A percentile compares a stretch with the other conserved stretches of the same genome.
Conservation (phyloP, 2,113 vertebrate genomes). For the Uropsilus gracilis region DNA sequence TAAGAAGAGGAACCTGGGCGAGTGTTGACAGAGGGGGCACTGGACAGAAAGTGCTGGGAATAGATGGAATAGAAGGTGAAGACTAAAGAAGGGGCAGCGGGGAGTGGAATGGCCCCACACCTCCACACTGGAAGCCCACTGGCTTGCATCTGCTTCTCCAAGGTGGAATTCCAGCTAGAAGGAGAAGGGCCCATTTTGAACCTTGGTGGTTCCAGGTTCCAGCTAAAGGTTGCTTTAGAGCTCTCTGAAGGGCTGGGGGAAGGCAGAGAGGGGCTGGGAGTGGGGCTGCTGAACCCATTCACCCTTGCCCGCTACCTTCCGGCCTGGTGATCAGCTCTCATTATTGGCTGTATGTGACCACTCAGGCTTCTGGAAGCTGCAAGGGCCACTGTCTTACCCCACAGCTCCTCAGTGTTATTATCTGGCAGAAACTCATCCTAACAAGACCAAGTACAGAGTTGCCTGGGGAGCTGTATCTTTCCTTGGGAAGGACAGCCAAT, state of each 20-base stretch:
- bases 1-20: slow-evolving; percentile 55
- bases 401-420: not conserved
- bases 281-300: too few species aligned
- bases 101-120: accelerated
- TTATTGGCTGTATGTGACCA: not conserved
- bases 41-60: slow-evolving; percentile 61
- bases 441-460: not conserved
- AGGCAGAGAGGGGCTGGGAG: too few species aligned
- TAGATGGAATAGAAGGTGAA: not conserved
- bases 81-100: not conserved
- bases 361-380: not conserved
- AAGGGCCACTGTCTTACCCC: not conserved
- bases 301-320: too few species aligned
- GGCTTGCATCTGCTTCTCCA: not conserved
- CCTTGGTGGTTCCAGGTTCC: not conserved
- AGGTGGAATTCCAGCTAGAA: not conserved
- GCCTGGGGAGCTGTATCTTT: not conserved
- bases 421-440: not conserved
- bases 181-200: not conserved
- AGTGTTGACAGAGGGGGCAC: too few species aligned
- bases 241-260: too few species aligned
- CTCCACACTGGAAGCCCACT: not conserved
- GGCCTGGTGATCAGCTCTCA: not conserved
- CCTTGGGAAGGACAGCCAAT: not conserved
- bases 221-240: not conserved